These are phyloP conservation scores for Abramis brama DNA, from an alignment of 2,113 vertebrate species.

Conservation along the genomic window DNA sequence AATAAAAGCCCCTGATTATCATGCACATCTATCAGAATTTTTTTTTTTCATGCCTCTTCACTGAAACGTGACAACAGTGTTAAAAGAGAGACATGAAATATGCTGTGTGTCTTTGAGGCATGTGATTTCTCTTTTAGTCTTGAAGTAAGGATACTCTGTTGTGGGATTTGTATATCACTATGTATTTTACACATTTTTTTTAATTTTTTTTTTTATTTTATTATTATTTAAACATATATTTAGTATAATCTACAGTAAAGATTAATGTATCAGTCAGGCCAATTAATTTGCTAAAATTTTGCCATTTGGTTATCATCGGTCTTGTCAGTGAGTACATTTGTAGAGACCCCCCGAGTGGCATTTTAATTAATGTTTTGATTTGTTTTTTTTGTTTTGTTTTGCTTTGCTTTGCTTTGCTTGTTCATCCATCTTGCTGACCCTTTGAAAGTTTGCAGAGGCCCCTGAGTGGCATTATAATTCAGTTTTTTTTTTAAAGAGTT, in stretches of 20 bases:
- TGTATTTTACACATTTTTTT: background rate
- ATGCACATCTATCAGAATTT: constrained; percentile 33
- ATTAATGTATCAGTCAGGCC: background rate
- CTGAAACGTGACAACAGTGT: background rate
- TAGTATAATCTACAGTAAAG: too few relatives aligned
- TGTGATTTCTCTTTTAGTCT: constrained; percentile 18
- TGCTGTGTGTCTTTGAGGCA: constrained; percentile 30
- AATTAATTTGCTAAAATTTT: background rate
- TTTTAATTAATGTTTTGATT: background rate
- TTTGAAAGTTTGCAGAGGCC: background rate
- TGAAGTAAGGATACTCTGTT: background rate
- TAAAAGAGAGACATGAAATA: constrained; percentile 2
- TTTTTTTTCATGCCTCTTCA: background rate
- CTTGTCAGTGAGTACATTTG: background rate
- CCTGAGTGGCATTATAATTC: background rate
- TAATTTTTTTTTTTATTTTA: too few relatives aligned
- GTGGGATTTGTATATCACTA: background rate
- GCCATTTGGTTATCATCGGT: background rate
- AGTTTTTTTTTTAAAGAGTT: background rate
- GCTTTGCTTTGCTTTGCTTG: background rate
- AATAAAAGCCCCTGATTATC: constrained; percentile 40
- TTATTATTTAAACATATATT: background rate
- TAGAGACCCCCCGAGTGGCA: background rate
- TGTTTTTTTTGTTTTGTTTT: too few relatives aligned
- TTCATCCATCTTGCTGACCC: background rate